These are phyloP conservation scores for Mastomys natalensis DNA, from an alignment of 2,113 vertebrate genomes.

Conservation along the genomic window DNA sequence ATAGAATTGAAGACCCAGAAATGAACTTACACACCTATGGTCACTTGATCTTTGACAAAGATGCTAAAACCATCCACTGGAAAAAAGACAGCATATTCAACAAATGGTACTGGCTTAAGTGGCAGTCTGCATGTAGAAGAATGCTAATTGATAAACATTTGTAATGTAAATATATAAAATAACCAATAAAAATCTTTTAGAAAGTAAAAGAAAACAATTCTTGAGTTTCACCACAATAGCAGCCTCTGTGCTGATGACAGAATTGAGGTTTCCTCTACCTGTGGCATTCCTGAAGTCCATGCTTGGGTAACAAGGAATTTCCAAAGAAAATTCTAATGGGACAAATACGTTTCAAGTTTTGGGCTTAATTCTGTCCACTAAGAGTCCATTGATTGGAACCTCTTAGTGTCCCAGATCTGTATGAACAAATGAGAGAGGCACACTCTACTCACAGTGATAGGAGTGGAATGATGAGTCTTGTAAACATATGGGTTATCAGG, in stretches of 20 bases:
- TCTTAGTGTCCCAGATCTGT: not conserved
- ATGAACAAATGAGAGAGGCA: not conserved
- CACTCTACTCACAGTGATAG: no score
- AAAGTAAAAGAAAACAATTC: not conserved
- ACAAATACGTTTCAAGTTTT: not conserved
- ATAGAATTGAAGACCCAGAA: no score
- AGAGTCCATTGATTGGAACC: not conserved
- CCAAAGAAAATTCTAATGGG: not conserved
- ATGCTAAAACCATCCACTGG: no score
- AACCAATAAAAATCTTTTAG: no score
- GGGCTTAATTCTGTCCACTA: not conserved
- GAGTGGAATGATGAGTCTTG: not conserved
- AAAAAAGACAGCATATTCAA: no score
- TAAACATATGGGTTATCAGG: not conserved
- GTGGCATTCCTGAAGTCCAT: not conserved
- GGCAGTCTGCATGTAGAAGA: no score
- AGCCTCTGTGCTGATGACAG: not conserved
- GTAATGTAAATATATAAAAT: no score
- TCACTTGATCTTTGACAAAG: no score
- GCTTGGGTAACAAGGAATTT: not conserved
- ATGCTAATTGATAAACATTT: no score
- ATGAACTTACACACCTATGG: no score
- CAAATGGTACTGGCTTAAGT: no score
- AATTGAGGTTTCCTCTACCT: not conserved
- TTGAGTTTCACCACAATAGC: not conserved